Conservation (phyloP, 2,797 vertebrate species). For the Sebastes ruberrimus region DNA sequence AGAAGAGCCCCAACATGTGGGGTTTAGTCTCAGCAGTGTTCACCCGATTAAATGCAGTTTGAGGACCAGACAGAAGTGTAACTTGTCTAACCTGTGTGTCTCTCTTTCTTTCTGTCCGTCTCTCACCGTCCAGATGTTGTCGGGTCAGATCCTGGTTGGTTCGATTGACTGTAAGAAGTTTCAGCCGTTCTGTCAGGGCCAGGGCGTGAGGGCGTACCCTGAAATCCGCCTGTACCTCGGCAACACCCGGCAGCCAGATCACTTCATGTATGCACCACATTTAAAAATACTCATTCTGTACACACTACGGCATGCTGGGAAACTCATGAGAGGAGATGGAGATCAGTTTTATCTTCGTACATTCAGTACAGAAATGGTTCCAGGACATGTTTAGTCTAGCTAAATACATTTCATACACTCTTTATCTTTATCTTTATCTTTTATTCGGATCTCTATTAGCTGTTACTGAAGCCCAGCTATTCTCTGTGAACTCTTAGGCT, state of each 20-base stretch:
- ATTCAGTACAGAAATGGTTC: neutral
- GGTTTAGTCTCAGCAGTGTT: no score
- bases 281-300: neutral
- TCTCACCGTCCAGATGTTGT: slow-evolving; percentile 70
- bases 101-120: neutral
- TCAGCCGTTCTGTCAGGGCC: slow-evolving; percentile 89
- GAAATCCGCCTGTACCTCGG: slow-evolving; percentile 90
- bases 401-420: neutral
- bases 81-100: neutral
- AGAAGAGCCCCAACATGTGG: no score
- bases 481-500: no score
- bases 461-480: no score
- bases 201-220: slow-evolving; percentile 90
- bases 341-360: neutral
- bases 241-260: slow-evolving; percentile 70
- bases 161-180: slow-evolving; percentile 94
- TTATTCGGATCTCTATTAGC: no score
- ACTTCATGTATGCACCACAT: slow-evolving; percentile 49
- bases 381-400: neutral
- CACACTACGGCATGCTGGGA: neutral
- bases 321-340: neutral
- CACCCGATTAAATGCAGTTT: no score
- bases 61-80: neutral
- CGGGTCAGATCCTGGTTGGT: slow-evolving; percentile 88
- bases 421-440: no score